These are phyloP conservation scores for Beaufortia kweichowensis DNA, from an alignment of 2,113 vertebrate species.

Conservation along the genomic window DNA sequence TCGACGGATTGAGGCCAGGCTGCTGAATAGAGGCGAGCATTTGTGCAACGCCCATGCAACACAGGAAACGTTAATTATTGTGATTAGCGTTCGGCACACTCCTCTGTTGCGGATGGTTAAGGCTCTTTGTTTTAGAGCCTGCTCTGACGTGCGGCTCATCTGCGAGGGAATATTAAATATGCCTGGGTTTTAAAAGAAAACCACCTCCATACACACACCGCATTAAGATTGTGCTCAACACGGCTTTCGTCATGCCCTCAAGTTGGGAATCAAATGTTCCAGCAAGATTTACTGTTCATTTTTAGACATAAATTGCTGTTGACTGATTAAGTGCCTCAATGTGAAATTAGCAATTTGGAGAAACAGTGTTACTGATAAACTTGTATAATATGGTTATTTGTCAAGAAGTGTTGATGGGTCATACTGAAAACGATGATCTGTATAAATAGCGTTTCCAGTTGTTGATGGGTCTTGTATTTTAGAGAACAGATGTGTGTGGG, in stretches of 20 bases:
- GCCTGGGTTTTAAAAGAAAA: constrained; percentile 27
- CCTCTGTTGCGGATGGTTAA: constrained; percentile 43
- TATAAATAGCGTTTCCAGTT: constrained; percentile 35
- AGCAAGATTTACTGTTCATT: constrained; percentile 8
- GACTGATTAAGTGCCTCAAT: background rate
- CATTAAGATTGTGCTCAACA: background rate
- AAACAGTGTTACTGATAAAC: background rate
- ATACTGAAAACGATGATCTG: constrained; percentile 12
- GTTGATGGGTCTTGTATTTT: constrained; percentile 27
- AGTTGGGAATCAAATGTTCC: background rate
- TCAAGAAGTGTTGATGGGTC: background rate
- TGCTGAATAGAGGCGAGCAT: constrained; percentile 43
- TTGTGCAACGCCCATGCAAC: constrained; percentile 55
- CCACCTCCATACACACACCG: background rate
- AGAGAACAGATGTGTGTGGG: constrained; percentile 35
- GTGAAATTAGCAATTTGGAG: background rate
- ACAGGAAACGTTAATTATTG: constrained; percentile 63
- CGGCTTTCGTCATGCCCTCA: constrained; percentile 2
- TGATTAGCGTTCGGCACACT: constrained; percentile 59
- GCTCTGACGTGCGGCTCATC: constrained; percentile 39
- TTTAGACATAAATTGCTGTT: background rate
- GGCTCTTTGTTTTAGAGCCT: constrained; percentile 42
- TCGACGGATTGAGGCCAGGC: constrained; percentile 48
- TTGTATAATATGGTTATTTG: background rate
- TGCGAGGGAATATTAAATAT: constrained; percentile 48